These are phyloP conservation scores for Ctenomys sociabilis DNA, from an alignment of 2,113 vertebrate genomes.

Conservation along the genomic window DNA sequence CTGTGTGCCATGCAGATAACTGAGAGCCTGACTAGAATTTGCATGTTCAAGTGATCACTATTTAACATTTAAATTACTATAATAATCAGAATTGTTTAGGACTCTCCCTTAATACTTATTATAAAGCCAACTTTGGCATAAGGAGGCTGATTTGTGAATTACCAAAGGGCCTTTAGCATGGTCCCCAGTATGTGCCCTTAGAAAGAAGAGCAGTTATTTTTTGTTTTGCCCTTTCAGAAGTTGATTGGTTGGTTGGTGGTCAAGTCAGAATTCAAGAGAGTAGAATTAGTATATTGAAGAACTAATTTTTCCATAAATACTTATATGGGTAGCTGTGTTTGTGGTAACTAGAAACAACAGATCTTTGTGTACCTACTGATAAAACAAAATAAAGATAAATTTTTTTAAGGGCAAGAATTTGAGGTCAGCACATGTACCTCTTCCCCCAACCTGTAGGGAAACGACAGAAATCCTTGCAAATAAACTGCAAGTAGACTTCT, in stretches of 20 bases:
- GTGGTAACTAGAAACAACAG: background rate
- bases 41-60: background rate
- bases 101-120: constrained; percentile 3
- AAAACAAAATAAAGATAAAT: background rate
- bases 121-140: background rate
- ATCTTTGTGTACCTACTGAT: background rate
- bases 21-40: constrained; percentile 10
- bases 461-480: background rate
- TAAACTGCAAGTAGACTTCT: constrained; percentile 38
- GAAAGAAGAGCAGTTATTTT: constrained; percentile 7
- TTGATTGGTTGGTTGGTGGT: background rate
- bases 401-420: constrained; percentile 2
- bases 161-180: background rate
- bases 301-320: constrained; percentile 3
- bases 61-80: constrained; percentile 11
- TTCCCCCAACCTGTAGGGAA: background rate
- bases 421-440: background rate
- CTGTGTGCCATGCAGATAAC: background rate
- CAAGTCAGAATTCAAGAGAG: background rate
- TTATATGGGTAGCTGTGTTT: background rate
- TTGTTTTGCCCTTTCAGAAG: background rate
- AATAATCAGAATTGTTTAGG: background rate
- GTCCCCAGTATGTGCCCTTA: background rate
- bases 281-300: background rate
- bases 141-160: constrained; percentile 17